Base-by-base conservation (phyloP, 2,113 vertebrate genomes). In the Ivindomyrus marchei region DNA sequence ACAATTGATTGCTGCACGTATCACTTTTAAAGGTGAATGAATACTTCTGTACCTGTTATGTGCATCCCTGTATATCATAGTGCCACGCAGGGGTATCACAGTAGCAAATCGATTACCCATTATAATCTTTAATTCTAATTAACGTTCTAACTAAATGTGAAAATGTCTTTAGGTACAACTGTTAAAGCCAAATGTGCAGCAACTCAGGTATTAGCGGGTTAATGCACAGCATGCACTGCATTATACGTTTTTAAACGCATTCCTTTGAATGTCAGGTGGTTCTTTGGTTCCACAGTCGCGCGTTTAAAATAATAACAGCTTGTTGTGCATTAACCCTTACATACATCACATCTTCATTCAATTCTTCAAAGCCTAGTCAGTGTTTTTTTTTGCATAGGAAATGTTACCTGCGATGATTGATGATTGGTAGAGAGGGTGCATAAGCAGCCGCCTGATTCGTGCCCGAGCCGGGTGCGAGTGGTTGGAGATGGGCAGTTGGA, bases 401-500 rank as follows among this genome's bases (percentile, higher is more conserved):
- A 47, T n/a, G 93, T 95, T 92, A 99, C 98, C 98, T 96, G 98
- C 97, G 46, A 99, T 98, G 39, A 99, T 98, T 89, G 98, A 99
- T 0, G 98, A 99, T 92, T 99, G 98, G 92, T 98, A 98, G 74
- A 99, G 95, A 0, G 98, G 98, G 93, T 99, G 98, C 98, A 99
- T 99, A 15, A 99, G 97, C 84, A 99, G 96, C 9, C 98, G 96
- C 90, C 98, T 95, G 94, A 99, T 96, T 62, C 98, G 97, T 83
- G 98, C 97, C 87, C 98, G 95, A 27, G 98, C 96, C 17, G 98
- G 98, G 89, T 99, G 98, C 83, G 95, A 97, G 94, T 99, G 98
- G 94, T 97, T 99, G 47, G 98, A 99, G 92, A 99, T 99, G 0
- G 98, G 98, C 42, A 99, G 95, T 94, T 99, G 98, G 94, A 99